Evolutionary conservation across 2,113 vertebrate genomes (phyloP).

Genomic region (Ctenomys sociabilis): DNA sequence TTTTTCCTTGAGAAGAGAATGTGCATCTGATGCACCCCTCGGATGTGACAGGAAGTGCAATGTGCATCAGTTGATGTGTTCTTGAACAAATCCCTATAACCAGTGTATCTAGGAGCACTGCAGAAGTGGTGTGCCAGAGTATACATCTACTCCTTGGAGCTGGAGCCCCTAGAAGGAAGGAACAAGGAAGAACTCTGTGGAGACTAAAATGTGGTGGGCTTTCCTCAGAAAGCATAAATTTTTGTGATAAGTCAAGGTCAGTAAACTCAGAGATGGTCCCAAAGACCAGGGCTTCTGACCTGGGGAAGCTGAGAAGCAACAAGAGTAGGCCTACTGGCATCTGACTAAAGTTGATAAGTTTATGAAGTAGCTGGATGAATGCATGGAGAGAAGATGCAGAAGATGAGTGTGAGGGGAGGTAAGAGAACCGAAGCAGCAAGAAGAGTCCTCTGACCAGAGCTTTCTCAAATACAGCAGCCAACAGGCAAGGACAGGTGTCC

Average conservation of each 20-base stretch:
- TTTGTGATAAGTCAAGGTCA: neutral
- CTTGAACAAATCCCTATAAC: neutral
- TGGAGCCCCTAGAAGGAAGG: neutral
- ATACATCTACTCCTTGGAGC: neutral
- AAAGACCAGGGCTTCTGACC: neutral
- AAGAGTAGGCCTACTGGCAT: neutral
- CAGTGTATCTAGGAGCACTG: neutral
- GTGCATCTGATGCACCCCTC: neutral
- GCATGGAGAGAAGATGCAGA: slow-evolving; percentile 4
- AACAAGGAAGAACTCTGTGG: neutral
- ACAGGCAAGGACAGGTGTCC: slow-evolving; percentile 80
- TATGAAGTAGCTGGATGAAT: slow-evolving; percentile 53
- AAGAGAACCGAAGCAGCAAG: slow-evolving; percentile 74
- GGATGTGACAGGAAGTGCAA: neutral
- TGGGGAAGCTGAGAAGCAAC: neutral
- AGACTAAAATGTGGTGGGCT: neutral
- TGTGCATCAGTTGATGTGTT: neutral
- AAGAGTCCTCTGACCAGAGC: slow-evolving; percentile 74
- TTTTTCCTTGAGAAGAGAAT: neutral
- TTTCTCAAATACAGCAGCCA: slow-evolving; percentile 77
- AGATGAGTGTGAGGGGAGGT: slow-evolving; percentile 11
- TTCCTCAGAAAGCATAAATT: slow-evolving; percentile 34
- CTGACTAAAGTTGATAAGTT: slow-evolving; percentile 61
- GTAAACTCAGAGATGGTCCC: neutral
- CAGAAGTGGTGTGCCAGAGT: neutral